Percentiles rank a stretch among this genome's conserved stretches.
Conservation (phyloP, 2,797 vertebrate genomes). For the Lacerta agilis region DNA sequence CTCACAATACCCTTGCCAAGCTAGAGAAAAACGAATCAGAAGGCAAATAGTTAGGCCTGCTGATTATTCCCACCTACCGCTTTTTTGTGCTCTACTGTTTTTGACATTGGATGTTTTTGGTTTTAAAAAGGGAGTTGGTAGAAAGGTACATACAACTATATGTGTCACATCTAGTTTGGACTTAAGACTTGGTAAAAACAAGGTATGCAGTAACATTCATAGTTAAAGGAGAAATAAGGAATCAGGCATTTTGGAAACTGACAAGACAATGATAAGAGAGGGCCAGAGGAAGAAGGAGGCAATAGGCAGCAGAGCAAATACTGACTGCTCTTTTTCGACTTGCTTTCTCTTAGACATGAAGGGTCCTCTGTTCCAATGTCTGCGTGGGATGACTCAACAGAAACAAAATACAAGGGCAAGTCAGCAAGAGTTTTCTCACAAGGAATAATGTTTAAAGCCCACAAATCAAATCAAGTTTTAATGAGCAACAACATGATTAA, state of each 20-base stretch:
- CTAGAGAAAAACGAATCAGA: neutral
- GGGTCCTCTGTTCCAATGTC: fast-evolving
- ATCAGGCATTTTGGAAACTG: neutral
- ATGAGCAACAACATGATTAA: constrained; percentile 9
- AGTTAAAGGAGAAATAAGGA: neutral
- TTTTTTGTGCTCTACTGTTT: neutral
- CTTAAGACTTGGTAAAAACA: neutral
- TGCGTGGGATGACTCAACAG: fast-evolving
- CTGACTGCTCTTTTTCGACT: neutral
- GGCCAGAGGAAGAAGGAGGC: neutral
- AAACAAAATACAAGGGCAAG: constrained; percentile 44
- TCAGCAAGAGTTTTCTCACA: constrained; percentile 16
- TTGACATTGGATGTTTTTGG: neutral
- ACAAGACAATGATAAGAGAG: neutral
- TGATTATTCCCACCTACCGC: too few relatives aligned
- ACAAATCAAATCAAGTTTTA: constrained; percentile 50
- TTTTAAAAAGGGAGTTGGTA: neutral
- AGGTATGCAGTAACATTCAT: neutral
- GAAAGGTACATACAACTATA: neutral
- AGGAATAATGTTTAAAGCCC: neutral
- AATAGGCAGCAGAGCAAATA: neutral
- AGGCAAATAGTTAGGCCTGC: neutral
- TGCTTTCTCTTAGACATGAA: constrained; percentile 15
- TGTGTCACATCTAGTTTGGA: neutral
- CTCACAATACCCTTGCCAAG: neutral